Evolutionary conservation across 2,797 vertebrate genomes (phyloP), one percentile per base, ranked within the genome.

Genomic region (Netta rufina): DNA sequence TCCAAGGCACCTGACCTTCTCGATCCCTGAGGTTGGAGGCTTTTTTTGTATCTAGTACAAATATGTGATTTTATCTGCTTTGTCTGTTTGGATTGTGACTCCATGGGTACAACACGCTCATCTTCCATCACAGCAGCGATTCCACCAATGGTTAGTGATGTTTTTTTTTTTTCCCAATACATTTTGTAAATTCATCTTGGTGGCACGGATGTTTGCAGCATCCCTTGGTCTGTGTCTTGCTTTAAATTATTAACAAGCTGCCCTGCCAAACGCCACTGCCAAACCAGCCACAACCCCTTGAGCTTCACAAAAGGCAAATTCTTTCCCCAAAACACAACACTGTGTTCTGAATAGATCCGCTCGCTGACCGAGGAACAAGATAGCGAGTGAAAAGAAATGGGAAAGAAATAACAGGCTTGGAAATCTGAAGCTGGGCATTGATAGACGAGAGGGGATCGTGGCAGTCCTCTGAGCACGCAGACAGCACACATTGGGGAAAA

Each of bases 271-370:
- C 24, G 32, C 25, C 0, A 2, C 62, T 81, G 56, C 76, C 79
- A 91, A 92, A n/a, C n/a, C 60, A 76, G 53, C 82, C 83, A 73
- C 36, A 85, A 43, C 4, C 32, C 32, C 65, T 69, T 58, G 65
- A 94, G 77, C 51, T 69, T 22, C 43, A 92, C 57, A 64, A 91
- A 85, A 89, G 66, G 57, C 10, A 90, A 84, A 84, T 88, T 86
- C 41, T 92, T 95, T 92, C 80, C 60, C 60, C 67, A 95, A 93
- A 88, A 20, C 51, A 84, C 74, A 90, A 25, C 74, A 6, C 33
- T 74, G 27, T 41, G 57, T 76, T n/a, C 76, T 93, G 60, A 94
- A 54, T 70, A 72, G 73, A 84, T 84, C 73, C 47, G 66, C 41
- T 84, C 65, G 9, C 36, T 89, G 83, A 57, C 83, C 1, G 1